Percentiles rank a stretch among this genome's conserved stretches.
Conservation (phyloP, 2,113 vertebrate genomes). For the Nettapus auritus region DNA sequence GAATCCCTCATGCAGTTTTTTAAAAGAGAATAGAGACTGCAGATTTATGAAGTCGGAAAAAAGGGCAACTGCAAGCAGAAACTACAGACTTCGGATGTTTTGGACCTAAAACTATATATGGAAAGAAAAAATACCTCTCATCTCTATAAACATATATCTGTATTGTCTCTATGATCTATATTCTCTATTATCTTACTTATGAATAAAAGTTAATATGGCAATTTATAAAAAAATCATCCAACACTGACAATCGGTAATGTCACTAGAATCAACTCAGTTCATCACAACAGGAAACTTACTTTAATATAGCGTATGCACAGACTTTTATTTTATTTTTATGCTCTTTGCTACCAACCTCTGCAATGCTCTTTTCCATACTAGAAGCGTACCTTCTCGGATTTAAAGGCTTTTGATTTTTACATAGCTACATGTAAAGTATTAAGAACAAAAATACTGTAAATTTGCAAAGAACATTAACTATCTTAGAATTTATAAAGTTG, state of each 20-base stretch:
- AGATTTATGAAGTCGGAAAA: slow-evolving; percentile 69
- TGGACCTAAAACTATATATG: slow-evolving; percentile 67
- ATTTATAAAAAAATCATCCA: neutral
- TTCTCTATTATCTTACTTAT: slow-evolving; percentile 53
- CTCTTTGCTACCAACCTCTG: neutral
- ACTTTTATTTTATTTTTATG: neutral
- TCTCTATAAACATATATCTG: slow-evolving; percentile 44
- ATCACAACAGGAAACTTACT: neutral
- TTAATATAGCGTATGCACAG: neutral
- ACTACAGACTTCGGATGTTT: slow-evolving; percentile 67
- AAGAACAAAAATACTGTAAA: slow-evolving; percentile 14
- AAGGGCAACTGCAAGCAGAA: slow-evolving; percentile 72
- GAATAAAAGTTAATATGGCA: slow-evolving; percentile 15
- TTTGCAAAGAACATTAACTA: neutral
- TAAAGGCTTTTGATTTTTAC: slow-evolving; percentile 15
- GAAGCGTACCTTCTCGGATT: neutral
- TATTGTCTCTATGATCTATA: slow-evolving; percentile 13
- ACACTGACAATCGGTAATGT: neutral
- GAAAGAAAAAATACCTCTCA: slow-evolving; percentile 72
- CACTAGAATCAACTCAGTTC: neutral
- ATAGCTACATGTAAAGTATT: neutral
- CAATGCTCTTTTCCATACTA: neutral
- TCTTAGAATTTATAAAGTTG: neutral
- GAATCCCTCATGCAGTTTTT: slow-evolving; percentile 74
- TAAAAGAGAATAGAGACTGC: slow-evolving; percentile 66